Evolutionary conservation across 1,140 invertebrate genomes (phyloP).

Genomic region (Battus philenor): DNA sequence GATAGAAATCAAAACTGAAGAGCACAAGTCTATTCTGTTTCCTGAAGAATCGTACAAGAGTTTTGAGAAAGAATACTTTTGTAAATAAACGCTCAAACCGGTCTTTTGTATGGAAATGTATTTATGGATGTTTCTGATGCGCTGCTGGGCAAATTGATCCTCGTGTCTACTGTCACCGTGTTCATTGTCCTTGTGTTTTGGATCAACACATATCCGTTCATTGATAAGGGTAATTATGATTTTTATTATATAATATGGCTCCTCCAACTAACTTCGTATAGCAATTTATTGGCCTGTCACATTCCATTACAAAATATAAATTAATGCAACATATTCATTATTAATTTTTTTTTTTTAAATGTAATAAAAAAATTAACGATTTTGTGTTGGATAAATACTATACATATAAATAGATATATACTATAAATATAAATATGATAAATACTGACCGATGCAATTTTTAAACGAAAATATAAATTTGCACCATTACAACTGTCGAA

Average conservation of each 20-base stretch:
- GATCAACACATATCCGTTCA: constrained; percentile 82
- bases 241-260: no score
- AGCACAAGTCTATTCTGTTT: constrained; percentile 72
- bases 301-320: no score
- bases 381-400: no score
- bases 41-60: constrained; percentile 72
- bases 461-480: no score
- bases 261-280: no score
- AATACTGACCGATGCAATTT: no score
- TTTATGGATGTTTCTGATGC: constrained; percentile 62
- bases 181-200: constrained; percentile 82
- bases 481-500: no score
- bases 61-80: constrained; percentile 73
- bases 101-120: constrained; percentile 16
- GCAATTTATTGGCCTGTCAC: no score
- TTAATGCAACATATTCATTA: no score
- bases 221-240: constrained; percentile 76
- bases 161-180: constrained; percentile 73
- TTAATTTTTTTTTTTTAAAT: constrained; percentile 13
- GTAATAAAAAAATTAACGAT: not conserved
- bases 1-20: constrained; percentile 53
- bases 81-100: constrained; percentile 31
- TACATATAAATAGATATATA: no score
- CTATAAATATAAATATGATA: no score
- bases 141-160: constrained; percentile 75